Evolutionary conservation across 2,888 invertebrate genomes (phyloP).

Genomic region (Julus scandinavius): DNA sequence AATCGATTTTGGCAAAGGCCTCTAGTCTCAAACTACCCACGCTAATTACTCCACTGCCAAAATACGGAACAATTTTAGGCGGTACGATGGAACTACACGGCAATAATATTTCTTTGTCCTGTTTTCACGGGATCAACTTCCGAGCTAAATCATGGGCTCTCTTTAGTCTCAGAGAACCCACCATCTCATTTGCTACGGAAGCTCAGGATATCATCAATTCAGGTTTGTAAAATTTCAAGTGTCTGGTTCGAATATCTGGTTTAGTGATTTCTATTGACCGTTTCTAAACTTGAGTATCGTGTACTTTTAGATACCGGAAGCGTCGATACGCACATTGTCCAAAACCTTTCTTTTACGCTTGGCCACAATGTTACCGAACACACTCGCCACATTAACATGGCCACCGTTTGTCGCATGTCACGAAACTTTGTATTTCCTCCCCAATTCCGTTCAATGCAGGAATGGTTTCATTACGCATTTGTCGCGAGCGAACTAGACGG

Average conservation of each 20-base stretch:
- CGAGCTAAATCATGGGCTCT: conserved; percentile 96
- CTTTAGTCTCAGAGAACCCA: conserved; percentile 91
- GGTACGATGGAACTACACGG: conserved; percentile 81
- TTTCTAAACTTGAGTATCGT: conserved; percentile 66
- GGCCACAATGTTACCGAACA: conserved; percentile 74
- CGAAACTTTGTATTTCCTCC: conserved; percentile 93
- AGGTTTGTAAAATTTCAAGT: conserved; percentile 60
- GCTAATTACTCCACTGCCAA: conserved; percentile 66
- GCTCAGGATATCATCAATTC: conserved; percentile 77
- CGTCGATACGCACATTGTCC: conserved; percentile 75
- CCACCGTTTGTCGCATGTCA: conserved; percentile 91
- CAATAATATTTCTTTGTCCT: conserved; percentile 91
- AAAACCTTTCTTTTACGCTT: conserved; percentile 88
- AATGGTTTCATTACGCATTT: conserved; percentile 98
- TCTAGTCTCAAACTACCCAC: conserved; percentile 81
- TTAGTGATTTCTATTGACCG: not conserved
- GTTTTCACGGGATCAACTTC: conserved; percentile 97
- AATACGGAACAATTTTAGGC: conserved; percentile 79
- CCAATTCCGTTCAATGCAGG: conserved; percentile 91
- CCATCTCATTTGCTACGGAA: conserved; percentile 91
- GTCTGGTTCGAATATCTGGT: too few species aligned
- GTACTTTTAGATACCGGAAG: conserved; percentile 68
- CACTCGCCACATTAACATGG: conserved; percentile 87
- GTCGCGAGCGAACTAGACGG: conserved; percentile 94
- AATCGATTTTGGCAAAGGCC: conserved; percentile 83